Base-by-base conservation (phyloP, 1,140 invertebrate species). In the Lycorma delicatula region DNA sequence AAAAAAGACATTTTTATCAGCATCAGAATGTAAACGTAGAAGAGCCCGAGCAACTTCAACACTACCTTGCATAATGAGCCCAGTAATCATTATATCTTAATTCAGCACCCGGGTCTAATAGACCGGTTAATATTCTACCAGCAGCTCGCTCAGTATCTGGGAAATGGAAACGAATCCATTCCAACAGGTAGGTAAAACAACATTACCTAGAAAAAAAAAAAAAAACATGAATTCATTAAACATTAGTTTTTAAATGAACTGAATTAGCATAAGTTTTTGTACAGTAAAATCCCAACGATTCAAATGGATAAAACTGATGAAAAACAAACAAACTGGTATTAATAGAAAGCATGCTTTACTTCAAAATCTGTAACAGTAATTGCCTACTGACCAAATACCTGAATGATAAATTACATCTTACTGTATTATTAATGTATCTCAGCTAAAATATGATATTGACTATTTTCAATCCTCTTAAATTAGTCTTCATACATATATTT, bases 111-210 rank as follows among this genome's bases (percentile, higher is more conserved):
- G 49, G 54, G 44, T 62, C 58, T 31, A 56, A 20, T 16, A 48
- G 28, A 18, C 46, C 25, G 3, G 48, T 61, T 25, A 89, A 65
- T 55, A 89, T 74, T 63, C 79, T 79, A 1, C 79, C 76, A 0
- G 86, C 86, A 29, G 76, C 72, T 55, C 83, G 73, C 67, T 89
- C 87, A 36, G 84, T 81, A 44, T 83, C 80, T 0, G 85, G 84
- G 70, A 91, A 93, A 70, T 96, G 91, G 70, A 91, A 88, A 6
- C 83, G 75, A 1, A 92, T 80, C 93, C 93, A 97, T 60, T 92
- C 84, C 13, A 93, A 66, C 23, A 97, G 69, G 67, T 87, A 84
- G 0, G 83, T 29, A 89, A 72, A 2, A 89, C 77, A 20, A 83
- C 72, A 64, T 86, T 83, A 28, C 81, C 78, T 79, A 54, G 48